A percentile compares a stretch with the other conserved stretches of the same genome.
Conservation (phyloP, 2,888 invertebrate species). For the Synanthedon myopaeformis region DNA sequence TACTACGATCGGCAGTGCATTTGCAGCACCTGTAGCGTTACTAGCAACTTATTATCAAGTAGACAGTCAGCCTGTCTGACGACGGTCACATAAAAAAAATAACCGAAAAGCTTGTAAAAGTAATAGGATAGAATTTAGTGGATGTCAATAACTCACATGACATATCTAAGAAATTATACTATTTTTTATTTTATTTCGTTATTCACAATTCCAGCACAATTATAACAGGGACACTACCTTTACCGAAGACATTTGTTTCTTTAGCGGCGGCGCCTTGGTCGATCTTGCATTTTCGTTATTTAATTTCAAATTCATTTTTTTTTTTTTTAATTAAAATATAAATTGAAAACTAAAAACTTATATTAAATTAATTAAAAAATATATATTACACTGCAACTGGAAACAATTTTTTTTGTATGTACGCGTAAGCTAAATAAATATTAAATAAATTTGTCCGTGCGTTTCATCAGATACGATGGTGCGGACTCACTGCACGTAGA, state of each 20-base stretch:
- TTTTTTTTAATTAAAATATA: neutral
- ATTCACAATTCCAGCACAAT: too few species aligned
- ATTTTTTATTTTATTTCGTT: too few species aligned
- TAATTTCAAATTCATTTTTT: constrained; percentile 49
- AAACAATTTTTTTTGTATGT: neutral
- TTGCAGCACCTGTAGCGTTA: too few species aligned
- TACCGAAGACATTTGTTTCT: constrained; percentile 31
- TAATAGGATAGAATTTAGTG: too few species aligned
- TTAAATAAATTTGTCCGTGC: constrained; percentile 32
- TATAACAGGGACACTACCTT: constrained; percentile 29
- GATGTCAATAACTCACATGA: too few species aligned
- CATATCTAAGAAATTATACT: too few species aligned
- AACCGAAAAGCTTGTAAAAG: too few species aligned
- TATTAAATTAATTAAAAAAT: neutral
- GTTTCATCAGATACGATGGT: constrained; percentile 22
- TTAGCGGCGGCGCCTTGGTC: constrained; percentile 23
- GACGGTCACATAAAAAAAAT: too few species aligned
- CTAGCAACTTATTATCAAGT: too few species aligned
- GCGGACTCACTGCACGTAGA: constrained; percentile 40
- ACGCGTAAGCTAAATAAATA: neutral
- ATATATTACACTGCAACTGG: neutral
- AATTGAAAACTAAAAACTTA: neutral
- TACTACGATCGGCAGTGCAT: too few species aligned
- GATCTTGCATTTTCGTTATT: constrained; percentile 44
- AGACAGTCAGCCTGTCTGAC: too few species aligned